Conservation (phyloP, 2,113 vertebrate genomes). For the Callochromis pleurospilus region DNA sequence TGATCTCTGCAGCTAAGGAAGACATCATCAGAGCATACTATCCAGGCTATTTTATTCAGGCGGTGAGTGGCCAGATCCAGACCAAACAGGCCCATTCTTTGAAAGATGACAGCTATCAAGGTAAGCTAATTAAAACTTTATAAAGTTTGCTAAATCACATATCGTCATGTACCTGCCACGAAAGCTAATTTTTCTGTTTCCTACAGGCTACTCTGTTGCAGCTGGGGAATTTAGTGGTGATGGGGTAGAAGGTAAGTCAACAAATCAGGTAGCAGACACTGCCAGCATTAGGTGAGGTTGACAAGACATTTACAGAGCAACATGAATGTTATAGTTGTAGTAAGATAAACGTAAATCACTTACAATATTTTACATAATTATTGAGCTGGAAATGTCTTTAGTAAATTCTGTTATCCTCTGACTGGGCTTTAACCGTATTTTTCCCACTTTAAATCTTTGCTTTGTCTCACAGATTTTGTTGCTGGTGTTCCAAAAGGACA, state of each 20-base stretch:
- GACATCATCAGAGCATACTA: constrained; percentile 78
- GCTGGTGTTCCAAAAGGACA: constrained; percentile 84
- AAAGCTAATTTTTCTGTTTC: background rate
- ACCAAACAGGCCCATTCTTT: constrained; percentile 71
- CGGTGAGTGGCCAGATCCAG: constrained; percentile 76
- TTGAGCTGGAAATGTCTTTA: constrained; percentile 11
- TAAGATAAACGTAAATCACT: background rate
- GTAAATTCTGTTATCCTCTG: background rate
- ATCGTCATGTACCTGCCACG: background rate
- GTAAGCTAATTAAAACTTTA: constrained; percentile 42
- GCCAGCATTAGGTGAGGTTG: background rate
- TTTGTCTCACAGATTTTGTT: constrained; percentile 77
- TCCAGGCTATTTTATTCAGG: constrained; percentile 79
- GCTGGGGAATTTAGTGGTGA: constrained; percentile 88
- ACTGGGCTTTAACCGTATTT: background rate
- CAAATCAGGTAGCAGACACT: background rate
- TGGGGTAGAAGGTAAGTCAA: constrained; percentile 77
- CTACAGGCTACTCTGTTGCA: constrained; percentile 82
- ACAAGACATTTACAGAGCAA: background rate
- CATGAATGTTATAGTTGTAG: background rate
- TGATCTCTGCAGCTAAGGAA: constrained; percentile 81
- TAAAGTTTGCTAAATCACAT: background rate
- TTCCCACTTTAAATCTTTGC: constrained; percentile 36
- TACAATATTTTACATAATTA: constrained; percentile 5
- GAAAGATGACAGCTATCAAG: constrained; percentile 86